Evolutionary conservation across 1,140 invertebrate species (phyloP).

Genomic region (Hormaphis cornu): DNA sequence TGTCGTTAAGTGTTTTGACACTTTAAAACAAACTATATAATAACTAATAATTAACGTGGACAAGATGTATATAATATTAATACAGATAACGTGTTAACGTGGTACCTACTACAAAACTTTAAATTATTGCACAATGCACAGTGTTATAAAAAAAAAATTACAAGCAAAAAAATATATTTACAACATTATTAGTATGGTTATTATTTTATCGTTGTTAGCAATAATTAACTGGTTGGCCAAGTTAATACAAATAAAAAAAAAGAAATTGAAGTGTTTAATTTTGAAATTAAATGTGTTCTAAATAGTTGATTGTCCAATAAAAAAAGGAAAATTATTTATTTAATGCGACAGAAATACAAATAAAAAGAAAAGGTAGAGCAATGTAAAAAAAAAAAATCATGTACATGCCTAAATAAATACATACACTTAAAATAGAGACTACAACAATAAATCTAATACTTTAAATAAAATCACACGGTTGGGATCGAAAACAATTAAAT

Average conservation of each 20-base stretch:
- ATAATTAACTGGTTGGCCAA: slow-evolving; percentile 2
- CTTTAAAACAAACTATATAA: not conserved
- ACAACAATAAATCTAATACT: not conserved
- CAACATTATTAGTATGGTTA: not conserved
- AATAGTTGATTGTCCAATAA: slow-evolving; percentile 17
- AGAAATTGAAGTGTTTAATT: not conserved
- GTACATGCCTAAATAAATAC: not conserved
- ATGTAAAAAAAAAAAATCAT: not conserved
- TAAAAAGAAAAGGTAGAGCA: not conserved
- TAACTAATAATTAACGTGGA: slow-evolving; percentile 17
- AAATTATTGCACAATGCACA: slow-evolving; percentile 11
- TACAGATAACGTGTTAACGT: slow-evolving; percentile 4
- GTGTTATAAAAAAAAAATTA: not conserved
- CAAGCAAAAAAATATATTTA: slow-evolving; percentile 14
- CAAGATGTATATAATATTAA: slow-evolving; percentile 5
- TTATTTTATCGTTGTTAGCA: not conserved
- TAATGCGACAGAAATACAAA: not conserved
- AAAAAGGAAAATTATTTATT: not conserved
- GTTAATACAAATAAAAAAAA: slow-evolving; percentile 13
- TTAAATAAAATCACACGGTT: not conserved
- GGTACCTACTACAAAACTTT: slow-evolving; percentile 4
- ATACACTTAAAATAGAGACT: slow-evolving; percentile 3
- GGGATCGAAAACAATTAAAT: not conserved
- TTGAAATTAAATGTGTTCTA: slow-evolving; percentile 1
- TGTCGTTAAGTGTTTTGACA: not conserved